phyloP scores from a whole-genome alignment of 2,797 vertebrate genomes.

The Numenius phaeopus region DNA sequence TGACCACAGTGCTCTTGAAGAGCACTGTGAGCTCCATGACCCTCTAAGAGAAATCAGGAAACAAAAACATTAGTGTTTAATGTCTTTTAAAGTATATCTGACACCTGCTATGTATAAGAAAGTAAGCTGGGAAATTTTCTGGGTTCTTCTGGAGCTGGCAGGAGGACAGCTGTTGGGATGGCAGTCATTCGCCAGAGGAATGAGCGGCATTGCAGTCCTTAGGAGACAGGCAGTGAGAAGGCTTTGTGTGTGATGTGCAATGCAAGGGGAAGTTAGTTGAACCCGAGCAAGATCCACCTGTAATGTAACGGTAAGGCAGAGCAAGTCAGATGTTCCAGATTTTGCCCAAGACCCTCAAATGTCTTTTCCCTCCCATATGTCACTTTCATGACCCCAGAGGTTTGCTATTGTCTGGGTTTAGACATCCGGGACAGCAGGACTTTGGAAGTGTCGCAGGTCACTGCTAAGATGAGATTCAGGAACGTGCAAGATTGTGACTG shows the following conservation, averaged over 20 bases:
- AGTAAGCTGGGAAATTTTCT: neutral
- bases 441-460: neutral
- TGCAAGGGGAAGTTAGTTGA: neutral
- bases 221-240: neutral
- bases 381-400: neutral
- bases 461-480: neutral
- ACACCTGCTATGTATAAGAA: neutral
- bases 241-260: neutral
- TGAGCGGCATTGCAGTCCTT: rapidly evolving
- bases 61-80: neutral
- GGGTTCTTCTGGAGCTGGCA: neutral
- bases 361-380: neutral
- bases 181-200: neutral
- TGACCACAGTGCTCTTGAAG: neutral
- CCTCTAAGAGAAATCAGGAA: neutral
- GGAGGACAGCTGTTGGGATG: neutral
- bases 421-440: neutral
- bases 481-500: neutral
- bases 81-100: neutral
- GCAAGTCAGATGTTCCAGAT: neutral
- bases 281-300: neutral
- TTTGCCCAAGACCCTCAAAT: neutral
- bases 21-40: neutral
- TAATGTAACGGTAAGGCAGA: rapidly evolving
- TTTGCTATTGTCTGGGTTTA: neutral